Base-by-base conservation (phyloP, 2,888 invertebrate genomes). In the Parascotia fuliginaria region DNA sequence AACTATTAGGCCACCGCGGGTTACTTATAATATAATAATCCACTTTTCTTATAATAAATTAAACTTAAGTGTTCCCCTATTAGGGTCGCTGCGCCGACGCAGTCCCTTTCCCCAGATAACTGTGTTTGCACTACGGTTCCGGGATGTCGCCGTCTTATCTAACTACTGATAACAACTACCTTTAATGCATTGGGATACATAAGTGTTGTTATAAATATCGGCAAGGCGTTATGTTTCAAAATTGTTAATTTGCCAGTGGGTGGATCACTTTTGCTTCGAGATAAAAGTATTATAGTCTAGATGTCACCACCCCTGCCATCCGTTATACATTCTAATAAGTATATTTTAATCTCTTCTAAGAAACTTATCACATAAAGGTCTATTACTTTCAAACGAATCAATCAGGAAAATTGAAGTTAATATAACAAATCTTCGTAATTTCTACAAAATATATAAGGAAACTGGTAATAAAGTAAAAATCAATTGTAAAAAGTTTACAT, bases 61-160 rank as follows among this genome's bases (percentile, higher is more conserved):
- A 34, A 36, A 34, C 6, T n/a, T 16, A n/a, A 42, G 27, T 40
- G 34, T 48, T 31, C 55, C 41, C 43, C 11, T 48, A 29, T 11
- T 37, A 22, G 12, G 16, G 24, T 19, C 19, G 12, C 1, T 65
- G 52, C 68, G 72, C 56, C 42, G 12, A 53, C 67, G 61, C 65
- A 55, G 58, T 57, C 53, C 68, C 51, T 55, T 61, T 53, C 54
- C 58, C 46, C 16, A 74, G 83, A 84, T 84, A 84, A 79, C 55
- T 43, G 11, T 84, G 80, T 83, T 83, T 84, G 73, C 72, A 14
- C 61, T 51, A 11, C 55, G 81, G 83, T 83, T 82, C 84, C 83
- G 73, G 84, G 83, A 83, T 75, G 83, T 82, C 84, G 83, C 67
- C 36, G 38, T 56, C 63, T 81, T 84, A 84, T 84, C 83, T 77